Evolutionary conservation across 2,797 vertebrate species (phyloP).

Genomic region (Galagoides demidoff): DNA sequence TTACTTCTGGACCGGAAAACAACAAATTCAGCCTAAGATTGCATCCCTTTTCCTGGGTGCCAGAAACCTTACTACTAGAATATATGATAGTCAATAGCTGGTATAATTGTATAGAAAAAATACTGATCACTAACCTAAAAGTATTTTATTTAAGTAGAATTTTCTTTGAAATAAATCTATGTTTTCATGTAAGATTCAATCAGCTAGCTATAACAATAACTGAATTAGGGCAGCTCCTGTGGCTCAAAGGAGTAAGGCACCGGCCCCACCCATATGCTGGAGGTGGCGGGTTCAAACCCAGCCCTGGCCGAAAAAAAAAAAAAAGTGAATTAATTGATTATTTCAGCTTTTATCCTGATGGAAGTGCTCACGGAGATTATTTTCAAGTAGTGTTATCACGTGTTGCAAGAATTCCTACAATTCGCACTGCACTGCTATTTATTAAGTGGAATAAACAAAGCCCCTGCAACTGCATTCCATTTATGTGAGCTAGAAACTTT

Average conservation of each 20-base stretch:
- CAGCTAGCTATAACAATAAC: conserved; percentile 6
- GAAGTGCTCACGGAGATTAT: background rate
- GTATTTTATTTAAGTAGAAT: background rate
- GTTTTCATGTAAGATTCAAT: conserved; percentile 44
- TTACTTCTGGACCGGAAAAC: background rate
- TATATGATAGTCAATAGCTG: background rate
- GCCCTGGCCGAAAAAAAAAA: no score
- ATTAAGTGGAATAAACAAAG: background rate
- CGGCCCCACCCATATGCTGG: no score
- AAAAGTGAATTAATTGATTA: conserved; percentile 2
- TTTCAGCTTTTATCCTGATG: conserved; percentile 22
- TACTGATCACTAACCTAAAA: background rate
- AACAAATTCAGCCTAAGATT: background rate
- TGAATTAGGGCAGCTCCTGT: no score
- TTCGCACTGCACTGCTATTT: background rate
- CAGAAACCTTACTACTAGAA: background rate
- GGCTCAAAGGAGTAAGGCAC: no score
- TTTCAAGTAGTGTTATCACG: background rate
- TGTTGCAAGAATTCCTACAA: background rate
- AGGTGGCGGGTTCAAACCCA: no score
- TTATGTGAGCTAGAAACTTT: background rate
- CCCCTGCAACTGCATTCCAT: background rate
- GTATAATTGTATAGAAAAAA: background rate
- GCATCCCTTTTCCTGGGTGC: background rate
- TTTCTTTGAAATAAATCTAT: conserved; percentile 50